A percentile compares a stretch with the other conserved stretches of the same genome.
Conservation (phyloP, 2,797 vertebrate species). For the Oreonectes daqikongensis region DNA sequence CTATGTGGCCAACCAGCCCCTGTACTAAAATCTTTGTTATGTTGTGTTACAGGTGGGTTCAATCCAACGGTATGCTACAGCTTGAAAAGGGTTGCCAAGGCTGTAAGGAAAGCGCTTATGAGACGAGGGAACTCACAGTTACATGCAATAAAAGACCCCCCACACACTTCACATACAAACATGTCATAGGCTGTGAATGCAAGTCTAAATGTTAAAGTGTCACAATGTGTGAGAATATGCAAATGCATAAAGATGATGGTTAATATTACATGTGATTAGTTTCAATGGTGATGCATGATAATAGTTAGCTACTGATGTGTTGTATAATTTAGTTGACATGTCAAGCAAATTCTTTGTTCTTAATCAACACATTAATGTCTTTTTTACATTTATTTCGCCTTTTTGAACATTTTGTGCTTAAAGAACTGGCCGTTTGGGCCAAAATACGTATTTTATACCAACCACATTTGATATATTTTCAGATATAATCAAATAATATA, state of each 20-base stretch:
- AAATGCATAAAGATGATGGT: neutral
- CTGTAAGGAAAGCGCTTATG: constrained; percentile 55
- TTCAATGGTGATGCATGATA: neutral
- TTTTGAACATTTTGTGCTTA: neutral
- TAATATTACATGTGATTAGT: neutral
- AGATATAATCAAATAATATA: neutral
- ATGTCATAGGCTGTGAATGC: constrained; percentile 68
- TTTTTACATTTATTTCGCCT: neutral
- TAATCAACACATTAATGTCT: neutral
- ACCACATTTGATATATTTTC: too few species aligned
- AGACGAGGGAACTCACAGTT: constrained; percentile 54
- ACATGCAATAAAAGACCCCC: constrained; percentile 49
- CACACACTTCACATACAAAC: constrained; percentile 55
- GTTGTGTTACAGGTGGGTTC: constrained; percentile 45
- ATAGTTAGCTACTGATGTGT: constrained; percentile 2
- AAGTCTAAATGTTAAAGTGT: constrained; percentile 24
- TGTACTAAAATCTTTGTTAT: neutral
- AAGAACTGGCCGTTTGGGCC: neutral
- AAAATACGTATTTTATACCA: neutral
- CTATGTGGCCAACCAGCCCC: neutral
- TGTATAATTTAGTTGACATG: neutral
- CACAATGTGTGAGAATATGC: neutral
- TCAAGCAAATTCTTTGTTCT: neutral
- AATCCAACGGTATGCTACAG: constrained; percentile 40
- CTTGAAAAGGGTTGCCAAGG: constrained; percentile 53